Conservation (phyloP, 2,113 vertebrate species). For the Syrrhaptes paradoxus region DNA sequence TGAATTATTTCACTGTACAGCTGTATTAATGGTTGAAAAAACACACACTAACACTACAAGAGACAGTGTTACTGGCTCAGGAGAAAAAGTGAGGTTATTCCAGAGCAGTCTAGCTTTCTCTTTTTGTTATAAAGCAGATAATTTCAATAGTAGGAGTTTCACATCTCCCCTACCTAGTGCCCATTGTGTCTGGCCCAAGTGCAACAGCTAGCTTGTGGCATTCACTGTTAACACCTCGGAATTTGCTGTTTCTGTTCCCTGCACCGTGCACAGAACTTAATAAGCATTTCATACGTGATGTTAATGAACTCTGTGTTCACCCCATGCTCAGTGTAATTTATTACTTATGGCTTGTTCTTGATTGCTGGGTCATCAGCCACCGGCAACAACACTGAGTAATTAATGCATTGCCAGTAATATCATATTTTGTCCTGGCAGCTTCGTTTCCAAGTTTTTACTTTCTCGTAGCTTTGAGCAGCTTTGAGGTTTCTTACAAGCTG, state of each 20-base stretch:
- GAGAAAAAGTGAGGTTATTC: not conserved
- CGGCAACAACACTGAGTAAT: not conserved
- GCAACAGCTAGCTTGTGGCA: not conserved
- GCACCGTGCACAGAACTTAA: not conserved
- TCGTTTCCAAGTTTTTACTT: not conserved
- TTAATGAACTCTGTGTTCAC: not conserved
- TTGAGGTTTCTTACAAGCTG: not conserved
- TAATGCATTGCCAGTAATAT: not conserved
- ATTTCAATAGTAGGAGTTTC: not conserved
- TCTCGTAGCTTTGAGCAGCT: not conserved
- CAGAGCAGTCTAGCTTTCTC: not conserved
- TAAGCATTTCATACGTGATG: not conserved
- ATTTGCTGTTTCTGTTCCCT: not conserved
- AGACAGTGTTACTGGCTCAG: not conserved
- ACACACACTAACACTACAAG: not conserved
- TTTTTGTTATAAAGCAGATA: not conserved
- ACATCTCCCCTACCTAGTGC: not conserved
- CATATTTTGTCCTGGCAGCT: not conserved
- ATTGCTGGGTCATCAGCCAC: not conserved
- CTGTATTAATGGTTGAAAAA: not conserved
- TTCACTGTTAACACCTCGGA: not conserved
- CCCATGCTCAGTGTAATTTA: not conserved
- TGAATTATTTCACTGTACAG: not conserved
- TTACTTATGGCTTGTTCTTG: not conserved
- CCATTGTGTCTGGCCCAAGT: not conserved